Evolutionary conservation across 2,888 invertebrate genomes (phyloP), one percentile per base, ranked within the genome.

Genomic region (Chelonus formosanus): DNA sequence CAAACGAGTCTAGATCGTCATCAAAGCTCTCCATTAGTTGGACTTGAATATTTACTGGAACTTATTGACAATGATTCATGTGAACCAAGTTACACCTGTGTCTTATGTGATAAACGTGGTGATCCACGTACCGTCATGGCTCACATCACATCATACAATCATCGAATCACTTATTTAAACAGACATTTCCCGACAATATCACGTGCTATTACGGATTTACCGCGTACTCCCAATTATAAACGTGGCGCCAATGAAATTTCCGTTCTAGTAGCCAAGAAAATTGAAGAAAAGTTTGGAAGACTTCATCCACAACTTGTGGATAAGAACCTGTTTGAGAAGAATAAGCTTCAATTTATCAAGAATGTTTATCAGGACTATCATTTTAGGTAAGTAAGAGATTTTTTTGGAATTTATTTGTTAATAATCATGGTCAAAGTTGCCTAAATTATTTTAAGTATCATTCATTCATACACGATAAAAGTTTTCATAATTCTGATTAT

Each of bases 21-120:
- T 74, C 84, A 85, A 67, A 85, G 85, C 43, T 86, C 86, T 4
- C 87, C 88, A 1, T 78, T 88, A 5, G 84, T 93, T 63, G 94
- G 94, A n/a, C 81, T 93, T 65, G 94, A 94, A 84, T 95, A 94
- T 84, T 85, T 93, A 56, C 82, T 94, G 53, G 94, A 94, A 83
- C 84, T 93, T 74, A 88, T 91, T 60, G 89, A 89, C 76, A 84
- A 89, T 75, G 84, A 86, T 5, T 89, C 89, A 70, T 87, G 88
- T 77, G 92, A 92, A 81, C 92, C 93, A 0, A 85, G 88, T 59
- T 94, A 94, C 84, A 86, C 90, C 59, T 95, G 94, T 84, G 87
- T 91, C 73, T 85, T 94, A 69, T 95, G 94, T 83, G 89, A 89
- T 76, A 94, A 93, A 83, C 90, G 90, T 73, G 93, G 93, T 47